A percentile compares a stretch with the other conserved stretches of the same genome.
These are phyloP conservation scores for Diprion similis DNA, from an alignment of 1,140 invertebrate genomes.

Conservation along the genomic window DNA sequence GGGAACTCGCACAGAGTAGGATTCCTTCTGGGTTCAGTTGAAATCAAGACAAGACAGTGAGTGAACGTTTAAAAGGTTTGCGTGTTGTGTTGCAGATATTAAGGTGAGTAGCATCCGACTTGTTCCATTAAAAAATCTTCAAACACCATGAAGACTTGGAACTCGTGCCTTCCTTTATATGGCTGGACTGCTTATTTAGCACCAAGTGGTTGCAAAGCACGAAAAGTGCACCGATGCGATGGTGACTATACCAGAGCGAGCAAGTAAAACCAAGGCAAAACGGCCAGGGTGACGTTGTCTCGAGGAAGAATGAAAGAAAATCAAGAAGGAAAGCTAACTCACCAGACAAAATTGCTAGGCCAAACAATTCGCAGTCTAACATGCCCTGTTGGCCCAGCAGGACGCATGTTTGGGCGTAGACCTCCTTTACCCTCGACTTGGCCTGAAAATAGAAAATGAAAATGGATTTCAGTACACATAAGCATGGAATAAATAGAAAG, in stretches of 20 bases:
- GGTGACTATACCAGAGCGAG: not conserved
- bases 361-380: constrained; percentile 84
- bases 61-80: not conserved
- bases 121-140: too few species aligned
- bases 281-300: not conserved
- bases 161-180: too few species aligned
- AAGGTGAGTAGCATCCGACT: too few species aligned
- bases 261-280: not conserved
- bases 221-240: not conserved
- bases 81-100: too few species aligned
- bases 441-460: constrained; percentile 64
- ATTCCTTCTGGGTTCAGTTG: not conserved
- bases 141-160: too few species aligned
- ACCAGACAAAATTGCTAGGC: constrained; percentile 82
- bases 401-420: constrained; percentile 81
- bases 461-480: not conserved
- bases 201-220: too few species aligned
- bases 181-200: too few species aligned
- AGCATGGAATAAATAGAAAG: constrained; percentile 2
- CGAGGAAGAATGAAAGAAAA: not conserved
- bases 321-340: constrained; percentile 46
- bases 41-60: not conserved
- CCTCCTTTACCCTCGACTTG: constrained; percentile 83
- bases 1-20: not conserved
- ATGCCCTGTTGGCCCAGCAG: constrained; percentile 80